These are phyloP conservation scores for Thamnophis sirtalis DNA, from an alignment of 2,113 vertebrate species.

Conservation along the genomic window DNA sequence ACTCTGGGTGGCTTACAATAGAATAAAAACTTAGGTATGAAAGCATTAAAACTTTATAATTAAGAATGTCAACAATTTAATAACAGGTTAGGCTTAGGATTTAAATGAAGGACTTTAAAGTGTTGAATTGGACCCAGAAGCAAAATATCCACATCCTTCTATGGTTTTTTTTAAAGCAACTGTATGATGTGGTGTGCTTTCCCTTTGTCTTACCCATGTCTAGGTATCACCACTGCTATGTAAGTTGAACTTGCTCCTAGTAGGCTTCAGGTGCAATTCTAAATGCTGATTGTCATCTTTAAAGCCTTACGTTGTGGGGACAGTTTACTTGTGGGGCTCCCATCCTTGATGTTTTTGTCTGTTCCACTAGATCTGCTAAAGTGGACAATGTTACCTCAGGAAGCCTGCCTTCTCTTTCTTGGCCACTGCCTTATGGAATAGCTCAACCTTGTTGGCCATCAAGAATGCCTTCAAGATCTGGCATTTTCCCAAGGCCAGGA, in stretches of 20 bases:
- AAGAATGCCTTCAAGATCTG: background rate
- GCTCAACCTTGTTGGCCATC: background rate
- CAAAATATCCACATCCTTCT: background rate
- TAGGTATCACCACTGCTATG: background rate
- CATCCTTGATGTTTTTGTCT: background rate
- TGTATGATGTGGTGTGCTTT: background rate
- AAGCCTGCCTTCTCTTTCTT: background rate
- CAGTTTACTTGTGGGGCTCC: background rate
- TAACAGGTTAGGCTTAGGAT: no score
- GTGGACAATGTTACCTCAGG: background rate
- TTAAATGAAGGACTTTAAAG: no score
- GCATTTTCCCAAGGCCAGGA: background rate
- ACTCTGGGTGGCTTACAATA: no score
- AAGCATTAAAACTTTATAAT: no score
- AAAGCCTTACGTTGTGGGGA: background rate
- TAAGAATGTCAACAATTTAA: no score
- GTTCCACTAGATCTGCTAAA: background rate
- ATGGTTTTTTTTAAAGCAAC: background rate
- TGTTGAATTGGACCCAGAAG: no score
- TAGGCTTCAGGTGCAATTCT: background rate
- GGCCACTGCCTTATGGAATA: background rate
- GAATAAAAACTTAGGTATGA: no score
- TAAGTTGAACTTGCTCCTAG: background rate
- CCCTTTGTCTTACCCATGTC: background rate
- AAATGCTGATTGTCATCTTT: background rate